Evolutionary conservation across 2,797 vertebrate genomes (phyloP).

Genomic region (Lates japonicus): DNA sequence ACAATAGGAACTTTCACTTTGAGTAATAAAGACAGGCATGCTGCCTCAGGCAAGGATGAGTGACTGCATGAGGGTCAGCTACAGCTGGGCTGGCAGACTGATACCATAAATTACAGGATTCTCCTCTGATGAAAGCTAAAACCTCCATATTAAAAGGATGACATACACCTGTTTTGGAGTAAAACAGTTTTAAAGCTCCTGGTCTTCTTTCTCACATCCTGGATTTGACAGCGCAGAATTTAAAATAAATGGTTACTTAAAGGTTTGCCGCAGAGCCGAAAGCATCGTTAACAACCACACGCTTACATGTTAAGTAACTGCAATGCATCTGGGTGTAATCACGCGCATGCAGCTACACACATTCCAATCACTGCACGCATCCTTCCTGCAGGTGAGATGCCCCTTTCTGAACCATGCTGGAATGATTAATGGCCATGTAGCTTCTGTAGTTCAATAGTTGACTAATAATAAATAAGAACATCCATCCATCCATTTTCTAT

Average conservation of each 20-base stretch:
- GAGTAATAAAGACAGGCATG: constrained; percentile 59
- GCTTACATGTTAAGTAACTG: constrained; percentile 1
- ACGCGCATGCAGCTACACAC: constrained; percentile 23
- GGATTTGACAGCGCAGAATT: constrained; percentile 28
- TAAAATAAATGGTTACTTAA: constrained; percentile 31
- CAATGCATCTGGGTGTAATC: constrained; percentile 17
- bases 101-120: constrained; percentile 41
- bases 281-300: constrained; percentile 30
- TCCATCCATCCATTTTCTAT: constrained; percentile 26
- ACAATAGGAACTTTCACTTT: constrained; percentile 52
- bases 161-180: constrained; percentile 31
- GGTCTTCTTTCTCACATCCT: constrained; percentile 1
- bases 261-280: constrained; percentile 15
- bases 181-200: constrained; percentile 11
- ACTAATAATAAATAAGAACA: constrained; percentile 61
- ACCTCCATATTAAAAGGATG: constrained; percentile 22
- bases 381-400: constrained; percentile 51
- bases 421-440: constrained; percentile 57
- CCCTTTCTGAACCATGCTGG: constrained; percentile 45
- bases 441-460: constrained; percentile 35
- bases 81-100: constrained; percentile 50
- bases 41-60: constrained; percentile 43
- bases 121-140: constrained; percentile 38
- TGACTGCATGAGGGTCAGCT: constrained; percentile 45
- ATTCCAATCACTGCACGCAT: constrained; percentile 43